A percentile compares a stretch with the other conserved stretches of the same genome.
Evolutionary conservation across 2,113 vertebrate genomes (phyloP).

Genomic region (Gopherus evgoodei): DNA sequence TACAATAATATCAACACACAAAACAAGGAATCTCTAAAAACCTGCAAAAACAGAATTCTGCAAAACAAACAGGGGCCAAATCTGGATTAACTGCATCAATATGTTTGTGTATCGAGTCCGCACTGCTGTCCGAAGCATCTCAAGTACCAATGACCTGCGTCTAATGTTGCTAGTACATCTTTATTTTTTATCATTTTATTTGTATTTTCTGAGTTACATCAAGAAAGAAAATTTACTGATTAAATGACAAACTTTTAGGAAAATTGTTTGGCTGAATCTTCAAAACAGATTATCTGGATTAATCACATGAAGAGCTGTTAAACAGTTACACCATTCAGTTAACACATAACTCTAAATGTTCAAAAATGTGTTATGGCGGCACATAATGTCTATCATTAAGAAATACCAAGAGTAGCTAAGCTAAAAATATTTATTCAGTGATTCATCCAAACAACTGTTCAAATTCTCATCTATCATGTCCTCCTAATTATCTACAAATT

Average conservation of each 20-base stretch:
- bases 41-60: background rate
- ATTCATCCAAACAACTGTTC: background rate
- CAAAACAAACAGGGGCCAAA: background rate
- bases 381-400: background rate
- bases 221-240: background rate
- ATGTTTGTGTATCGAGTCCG: background rate
- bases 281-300: background rate
- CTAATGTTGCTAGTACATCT: background rate
- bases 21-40: background rate
- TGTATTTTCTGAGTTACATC: background rate
- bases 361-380: background rate
- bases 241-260: background rate
- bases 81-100: background rate
- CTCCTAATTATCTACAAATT: background rate
- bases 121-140: background rate
- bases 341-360: background rate
- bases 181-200: background rate
- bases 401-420: background rate
- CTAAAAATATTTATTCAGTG: background rate
- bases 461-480: background rate
- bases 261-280: background rate
- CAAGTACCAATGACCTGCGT: background rate
- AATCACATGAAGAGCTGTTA: background rate
- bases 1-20: background rate
- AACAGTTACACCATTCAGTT: background rate